Base-by-base conservation (phyloP, 2,888 invertebrate genomes). In the Netelia melanura region DNA sequence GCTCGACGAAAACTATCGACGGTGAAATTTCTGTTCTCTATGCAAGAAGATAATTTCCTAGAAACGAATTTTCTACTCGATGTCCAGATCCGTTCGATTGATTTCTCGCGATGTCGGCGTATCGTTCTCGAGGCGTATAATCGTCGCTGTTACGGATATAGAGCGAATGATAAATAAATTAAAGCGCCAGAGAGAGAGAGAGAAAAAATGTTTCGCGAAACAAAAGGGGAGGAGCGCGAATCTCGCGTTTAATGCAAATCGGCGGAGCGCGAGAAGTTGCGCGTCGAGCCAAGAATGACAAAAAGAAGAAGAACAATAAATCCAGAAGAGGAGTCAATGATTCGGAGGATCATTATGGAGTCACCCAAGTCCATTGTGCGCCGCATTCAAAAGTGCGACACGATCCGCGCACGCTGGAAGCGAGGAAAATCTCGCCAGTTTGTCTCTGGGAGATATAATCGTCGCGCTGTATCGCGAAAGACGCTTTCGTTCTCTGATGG, bases 231-330 rank as follows among this genome's bases (percentile, higher is more conserved):
- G 48, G 52, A 38, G 58, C 10, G 23, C 21, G 65, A 58, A 67
- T 77, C 44, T 62, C 25, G 72, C 74, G 81, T 84, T 84, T 43
- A 81, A 81, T 84, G 84, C 76, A 84, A 84, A 84, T 84, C 25
- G 14, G 5, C 38, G 48, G 14, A 48, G 38, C 21, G 65, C 77
- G 71, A 52, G 68, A n/a, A 10, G 48, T 70, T 2, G 54, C 17
- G 54, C 17, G 58, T 54, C n/a, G 21, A 23, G 61, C 17, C 8
- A 8, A 52, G 52, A 61, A 78, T 30, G 10, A 61, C 21, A 78
- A 21, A 43, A 61, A 54, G 68, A 30, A 54, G 68, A 30, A 38
- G 11, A 54, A 58, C 30, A 21, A 54, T 11, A n/a, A 61, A 48
- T 58, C 43, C 58, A 30, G 11, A 10, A 62, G 30, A 62, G 9